These are phyloP conservation scores for Alces alces DNA, from an alignment of 2,113 vertebrate species.

Conservation along the genomic window DNA sequence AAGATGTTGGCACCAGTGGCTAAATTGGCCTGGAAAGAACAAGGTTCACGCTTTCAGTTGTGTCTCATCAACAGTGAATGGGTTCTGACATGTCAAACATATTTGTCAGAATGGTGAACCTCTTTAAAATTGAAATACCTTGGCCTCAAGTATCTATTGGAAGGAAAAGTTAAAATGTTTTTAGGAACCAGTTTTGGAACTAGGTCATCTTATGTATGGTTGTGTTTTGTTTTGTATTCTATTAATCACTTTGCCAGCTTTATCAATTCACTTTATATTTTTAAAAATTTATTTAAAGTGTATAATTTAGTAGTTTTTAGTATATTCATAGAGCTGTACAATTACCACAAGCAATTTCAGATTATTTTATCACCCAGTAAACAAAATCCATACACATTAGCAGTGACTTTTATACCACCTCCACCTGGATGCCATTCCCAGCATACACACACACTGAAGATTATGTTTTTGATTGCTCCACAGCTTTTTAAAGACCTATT, in stretches of 20 bases:
- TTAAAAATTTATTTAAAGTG: slow-evolving; percentile 12
- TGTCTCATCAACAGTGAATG: background rate
- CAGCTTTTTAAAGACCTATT: background rate
- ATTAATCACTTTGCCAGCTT: background rate
- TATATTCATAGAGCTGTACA: background rate
- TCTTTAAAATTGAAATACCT: slow-evolving; percentile 14
- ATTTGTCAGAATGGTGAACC: background rate
- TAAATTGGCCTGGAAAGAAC: background rate
- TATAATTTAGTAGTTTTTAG: background rate
- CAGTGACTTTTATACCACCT: background rate
- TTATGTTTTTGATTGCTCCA: background rate
- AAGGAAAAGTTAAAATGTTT: slow-evolving; percentile 12
- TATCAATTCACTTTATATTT: slow-evolving; percentile 1
- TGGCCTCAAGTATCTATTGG: background rate
- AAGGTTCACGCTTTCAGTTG: background rate
- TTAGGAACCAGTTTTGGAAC: background rate
- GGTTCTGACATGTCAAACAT: background rate
- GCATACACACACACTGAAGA: background rate
- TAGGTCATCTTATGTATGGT: background rate
- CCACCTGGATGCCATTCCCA: accelerated
- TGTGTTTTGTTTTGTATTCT: slow-evolving; percentile 21
- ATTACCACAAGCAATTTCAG: slow-evolving; percentile 2
- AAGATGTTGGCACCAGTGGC: background rate
- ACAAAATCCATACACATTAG: background rate
- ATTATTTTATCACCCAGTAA: background rate